A percentile compares a stretch with the other conserved stretches of the same genome.
Conservation (phyloP, 2,888 invertebrate species). For the Mayetiola destructor region DNA sequence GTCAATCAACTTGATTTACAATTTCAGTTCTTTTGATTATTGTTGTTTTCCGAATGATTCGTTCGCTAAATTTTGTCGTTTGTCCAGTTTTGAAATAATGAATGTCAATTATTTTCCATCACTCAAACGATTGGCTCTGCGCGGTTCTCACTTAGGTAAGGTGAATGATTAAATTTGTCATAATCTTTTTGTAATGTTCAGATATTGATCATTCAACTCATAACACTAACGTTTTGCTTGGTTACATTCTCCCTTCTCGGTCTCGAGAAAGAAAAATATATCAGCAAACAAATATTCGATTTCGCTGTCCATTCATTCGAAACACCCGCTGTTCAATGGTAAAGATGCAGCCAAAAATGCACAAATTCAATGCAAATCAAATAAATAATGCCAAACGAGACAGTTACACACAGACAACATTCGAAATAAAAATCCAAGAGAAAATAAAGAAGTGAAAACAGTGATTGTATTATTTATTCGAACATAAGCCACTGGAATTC, state of each 20-base stretch:
- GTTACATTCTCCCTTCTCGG: neutral
- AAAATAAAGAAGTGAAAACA: conserved; percentile 11
- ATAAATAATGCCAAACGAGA: neutral
- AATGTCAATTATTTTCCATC: too few relatives aligned
- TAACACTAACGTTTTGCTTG: neutral
- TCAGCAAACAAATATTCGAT: neutral
- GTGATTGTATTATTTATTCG: conserved; percentile 11
- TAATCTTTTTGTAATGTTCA: neutral
- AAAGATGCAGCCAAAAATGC: neutral
- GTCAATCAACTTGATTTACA: neutral
- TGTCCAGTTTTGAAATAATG: too few relatives aligned
- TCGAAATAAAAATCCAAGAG: neutral
- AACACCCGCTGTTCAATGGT: neutral
- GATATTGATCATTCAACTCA: neutral
- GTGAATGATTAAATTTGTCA: too few relatives aligned
- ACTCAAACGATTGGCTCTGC: too few relatives aligned
- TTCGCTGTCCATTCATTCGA: neutral
- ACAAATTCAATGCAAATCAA: neutral
- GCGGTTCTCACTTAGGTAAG: too few relatives aligned
- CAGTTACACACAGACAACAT: neutral
- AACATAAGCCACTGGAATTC: conserved; percentile 3
- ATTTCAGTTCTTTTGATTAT: too few relatives aligned
- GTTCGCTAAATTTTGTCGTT: too few relatives aligned
- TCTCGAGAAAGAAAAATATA: neutral
- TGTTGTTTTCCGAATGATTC: too few relatives aligned